phyloP scores from a whole-genome alignment of 2,888 invertebrate species.

The Ceraclea dissimilis region DNA sequence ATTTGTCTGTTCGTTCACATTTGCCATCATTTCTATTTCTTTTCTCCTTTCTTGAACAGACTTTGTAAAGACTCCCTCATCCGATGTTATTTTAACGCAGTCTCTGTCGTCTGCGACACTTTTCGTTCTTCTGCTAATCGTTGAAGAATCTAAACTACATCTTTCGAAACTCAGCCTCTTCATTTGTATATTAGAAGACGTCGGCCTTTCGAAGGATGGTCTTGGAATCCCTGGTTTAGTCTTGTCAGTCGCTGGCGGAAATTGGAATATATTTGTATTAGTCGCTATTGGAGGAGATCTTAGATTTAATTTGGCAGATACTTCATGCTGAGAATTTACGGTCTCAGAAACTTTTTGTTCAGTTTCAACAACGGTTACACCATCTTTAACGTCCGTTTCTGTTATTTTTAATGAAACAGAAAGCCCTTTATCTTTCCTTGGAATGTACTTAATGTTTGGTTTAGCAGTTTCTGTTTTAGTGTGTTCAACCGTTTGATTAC shows the following conservation, averaged over 20 bases:
- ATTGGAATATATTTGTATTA: conserved; percentile 10
- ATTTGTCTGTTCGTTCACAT: conserved; percentile 7
- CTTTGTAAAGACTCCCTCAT: conserved; percentile 29
- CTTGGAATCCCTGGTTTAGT: conserved; percentile 18
- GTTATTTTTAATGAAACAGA: conserved; percentile 9
- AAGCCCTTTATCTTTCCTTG: conserved; percentile 4
- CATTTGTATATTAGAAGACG: conserved; percentile 39
- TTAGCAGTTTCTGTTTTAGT: background rate
- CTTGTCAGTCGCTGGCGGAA: conserved; percentile 12
- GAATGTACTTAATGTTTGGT: conserved; percentile 4
- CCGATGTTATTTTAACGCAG: conserved; percentile 31
- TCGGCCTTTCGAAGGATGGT: conserved; percentile 27
- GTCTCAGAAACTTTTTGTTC: background rate
- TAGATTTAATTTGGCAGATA: conserved; percentile 13
- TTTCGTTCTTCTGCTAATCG: conserved; percentile 35
- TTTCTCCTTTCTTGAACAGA: conserved; percentile 43
- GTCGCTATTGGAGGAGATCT: conserved; percentile 10
- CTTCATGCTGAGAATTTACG: conserved; percentile 1
- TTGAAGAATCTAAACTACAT: conserved; percentile 44
- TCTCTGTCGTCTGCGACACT: conserved; percentile 25
- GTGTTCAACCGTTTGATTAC: background rate
- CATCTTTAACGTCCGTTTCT: background rate
- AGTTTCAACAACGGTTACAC: background rate
- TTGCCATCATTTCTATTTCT: conserved; percentile 39
- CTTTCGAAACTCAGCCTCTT: conserved; percentile 45